Evolutionary conservation across 35 echinoderm and acorn worm species (phyloP).

Genomic region (Nesometra sesokonis): DNA sequence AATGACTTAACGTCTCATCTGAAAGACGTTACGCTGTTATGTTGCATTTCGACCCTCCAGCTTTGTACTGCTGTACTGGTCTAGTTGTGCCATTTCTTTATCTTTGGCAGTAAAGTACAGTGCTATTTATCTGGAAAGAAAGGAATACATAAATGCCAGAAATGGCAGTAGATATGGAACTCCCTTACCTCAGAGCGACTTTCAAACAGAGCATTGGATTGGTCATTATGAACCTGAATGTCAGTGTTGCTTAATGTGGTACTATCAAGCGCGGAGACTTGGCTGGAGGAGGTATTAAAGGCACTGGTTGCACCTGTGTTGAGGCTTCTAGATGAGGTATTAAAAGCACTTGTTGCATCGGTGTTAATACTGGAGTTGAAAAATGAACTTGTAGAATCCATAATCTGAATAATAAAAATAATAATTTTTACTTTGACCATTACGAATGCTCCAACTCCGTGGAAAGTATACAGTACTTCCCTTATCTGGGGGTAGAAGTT

Average conservation of each 20-base stretch:
- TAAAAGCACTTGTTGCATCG: not conserved
- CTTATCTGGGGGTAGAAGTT: no score
- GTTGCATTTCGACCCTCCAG: no score
- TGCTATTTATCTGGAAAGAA: no score
- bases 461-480: no score
- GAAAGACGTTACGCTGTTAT: no score
- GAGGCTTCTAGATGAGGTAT: not conserved
- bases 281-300: not conserved
- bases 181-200: not conserved
- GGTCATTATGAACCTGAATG: not conserved
- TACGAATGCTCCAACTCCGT: no score
- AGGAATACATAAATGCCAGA: no score
- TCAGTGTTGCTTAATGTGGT: not conserved
- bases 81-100: no score
- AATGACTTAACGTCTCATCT: no score
- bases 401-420: not conserved
- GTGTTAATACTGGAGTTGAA: not conserved
- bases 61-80: no score
- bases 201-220: not conserved
- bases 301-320: not conserved
- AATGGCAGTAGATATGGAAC: not conserved
- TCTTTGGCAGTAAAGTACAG: no score
- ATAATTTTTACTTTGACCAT: no score
- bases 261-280: not conserved
- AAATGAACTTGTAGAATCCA: not conserved